Conservation (phyloP, 1,140 invertebrate species). For the Euwallacea fornicatus region DNA sequence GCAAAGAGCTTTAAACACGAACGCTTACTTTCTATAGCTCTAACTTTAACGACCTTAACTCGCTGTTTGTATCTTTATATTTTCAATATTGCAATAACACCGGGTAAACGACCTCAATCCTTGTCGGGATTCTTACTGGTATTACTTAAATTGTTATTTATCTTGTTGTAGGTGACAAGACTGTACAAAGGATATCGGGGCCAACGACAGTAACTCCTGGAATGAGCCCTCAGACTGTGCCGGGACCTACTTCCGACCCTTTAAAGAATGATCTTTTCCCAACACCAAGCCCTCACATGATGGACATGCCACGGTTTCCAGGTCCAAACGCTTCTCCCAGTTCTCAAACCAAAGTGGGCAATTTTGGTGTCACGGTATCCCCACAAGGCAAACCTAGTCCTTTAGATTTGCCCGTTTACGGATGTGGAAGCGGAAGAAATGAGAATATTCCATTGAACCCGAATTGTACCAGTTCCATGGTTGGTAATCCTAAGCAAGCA, state of each 20-base stretch:
- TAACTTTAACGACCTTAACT: too few species aligned
- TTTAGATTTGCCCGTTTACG: conserved; percentile 51
- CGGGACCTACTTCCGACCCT: conserved; percentile 48
- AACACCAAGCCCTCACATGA: conserved; percentile 52
- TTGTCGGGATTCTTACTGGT: too few species aligned
- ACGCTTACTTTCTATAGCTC: too few species aligned
- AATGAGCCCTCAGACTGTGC: conserved; percentile 50
- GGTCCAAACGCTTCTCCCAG: conserved; percentile 50
- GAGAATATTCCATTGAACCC: conserved; percentile 85
- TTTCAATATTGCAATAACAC: too few species aligned
- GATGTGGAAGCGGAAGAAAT: conserved; percentile 57
- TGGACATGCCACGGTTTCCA: conserved; percentile 51
- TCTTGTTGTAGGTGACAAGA: conserved; percentile 43
- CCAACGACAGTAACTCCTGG: conserved; percentile 44
- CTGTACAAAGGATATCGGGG: conserved; percentile 36
- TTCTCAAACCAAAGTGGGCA: conserved; percentile 48
- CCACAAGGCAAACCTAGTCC: conserved; percentile 50
- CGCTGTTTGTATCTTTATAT: too few species aligned
- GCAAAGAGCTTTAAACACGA: too few species aligned
- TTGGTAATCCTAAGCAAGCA: conserved; percentile 61
- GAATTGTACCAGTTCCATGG: conserved; percentile 67
- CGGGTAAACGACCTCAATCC: too few species aligned
- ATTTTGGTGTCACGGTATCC: conserved; percentile 50
- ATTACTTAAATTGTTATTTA: not conserved
- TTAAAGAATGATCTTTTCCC: conserved; percentile 51